Base-by-base conservation (phyloP, 2,888 invertebrate species). In the Ichneumoninae sp. region DNA sequence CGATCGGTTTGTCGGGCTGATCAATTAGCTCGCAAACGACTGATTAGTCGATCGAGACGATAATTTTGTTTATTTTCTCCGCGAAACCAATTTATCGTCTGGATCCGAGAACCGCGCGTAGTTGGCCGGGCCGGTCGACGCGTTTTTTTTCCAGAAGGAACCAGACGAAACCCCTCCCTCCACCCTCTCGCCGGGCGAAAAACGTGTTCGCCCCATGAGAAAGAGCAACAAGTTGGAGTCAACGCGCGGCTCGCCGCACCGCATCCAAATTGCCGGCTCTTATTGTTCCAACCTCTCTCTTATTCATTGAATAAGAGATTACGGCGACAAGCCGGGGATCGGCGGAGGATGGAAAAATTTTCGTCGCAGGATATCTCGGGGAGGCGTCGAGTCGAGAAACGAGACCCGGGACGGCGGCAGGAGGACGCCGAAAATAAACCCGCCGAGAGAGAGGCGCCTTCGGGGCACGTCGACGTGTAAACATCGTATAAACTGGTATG, bases 261-360 rank as follows among this genome's bases (percentile, higher is more conserved):
- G 90, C 91, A 91, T 91, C 87, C 89, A 87, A 91, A 91, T 84
- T 69, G 52, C 91, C 10, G 87, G 88, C 88, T 86, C 89, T 91
- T 89, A 91, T 91, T 91, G 90, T 91, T 90, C 69, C 26, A 16
- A 36, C 13, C 26, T 19, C 19, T 13, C 47, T 22, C 50, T 16
- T 60, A 44, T 52, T 22, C n/a, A 5, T 2, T 10, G 22, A 57
- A 52, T n/a, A 52, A 52, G 19, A 52, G 52, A 52, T 52, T 52
- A 44, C 44, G 44, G 13, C 44, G 44, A 44, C 44, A 16, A 44
- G 44, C 1, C 16, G 0, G 0, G 44, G 44, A 16, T 16, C 0
- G 44, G 16, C 2, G 13, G 44, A 13, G 44, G 44, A 44, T 44
- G 44, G 44, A 44, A 44, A 44, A 44, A 44, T 44, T 81, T 68